Base-by-base conservation (phyloP, 2,888 invertebrate genomes). In the Synergus umbraculus region DNA sequence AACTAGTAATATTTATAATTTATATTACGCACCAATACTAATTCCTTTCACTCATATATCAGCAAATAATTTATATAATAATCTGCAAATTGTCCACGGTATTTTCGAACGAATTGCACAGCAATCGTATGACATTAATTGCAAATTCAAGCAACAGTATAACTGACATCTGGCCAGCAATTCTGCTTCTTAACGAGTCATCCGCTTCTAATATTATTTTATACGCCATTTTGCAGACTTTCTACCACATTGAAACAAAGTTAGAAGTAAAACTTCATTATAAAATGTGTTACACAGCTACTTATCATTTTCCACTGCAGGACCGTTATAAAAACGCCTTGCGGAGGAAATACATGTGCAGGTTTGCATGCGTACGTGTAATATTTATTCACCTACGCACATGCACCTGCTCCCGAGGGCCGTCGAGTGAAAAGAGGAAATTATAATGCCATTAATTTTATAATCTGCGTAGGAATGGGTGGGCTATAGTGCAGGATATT, bases 381-480 rank as follows among this genome's bases (percentile, higher is more conserved):
- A 73, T 73, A 54, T 73, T 73, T 54, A 73, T 54, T 73, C 54
- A 73, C 73, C 73, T 73, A 73, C 73, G 73, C 73, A 73, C 37
- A 49, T 73, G 73, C 73, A 73, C 73, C 73, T 73, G 73, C 37
- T 73, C 54, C 37, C 29, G 54, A 73, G 73, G 73, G 73, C 73
- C 49, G 54, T 54, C 73, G 54, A 54, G 73, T 73, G 73, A 73
- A 73, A 73, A 73, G 54, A 73, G 54, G 73, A 73, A 73, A 73
- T 73, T 73, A 73, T 73, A 73, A 73, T 73, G 73, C 49, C 73
- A 73, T 73, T 73, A 73, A 73, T 73, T 54, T 73, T 54, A n/a
- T 73, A 73, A 73, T 73, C 73, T 73, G 73, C 73, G 73, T 73
- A 73, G 73, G 73, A 73, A 73, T 54, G 54, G 73, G 73, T 54